These are phyloP conservation scores for Eupsilia transversa DNA, from an alignment of 2,888 invertebrate species.

Conservation along the genomic window DNA sequence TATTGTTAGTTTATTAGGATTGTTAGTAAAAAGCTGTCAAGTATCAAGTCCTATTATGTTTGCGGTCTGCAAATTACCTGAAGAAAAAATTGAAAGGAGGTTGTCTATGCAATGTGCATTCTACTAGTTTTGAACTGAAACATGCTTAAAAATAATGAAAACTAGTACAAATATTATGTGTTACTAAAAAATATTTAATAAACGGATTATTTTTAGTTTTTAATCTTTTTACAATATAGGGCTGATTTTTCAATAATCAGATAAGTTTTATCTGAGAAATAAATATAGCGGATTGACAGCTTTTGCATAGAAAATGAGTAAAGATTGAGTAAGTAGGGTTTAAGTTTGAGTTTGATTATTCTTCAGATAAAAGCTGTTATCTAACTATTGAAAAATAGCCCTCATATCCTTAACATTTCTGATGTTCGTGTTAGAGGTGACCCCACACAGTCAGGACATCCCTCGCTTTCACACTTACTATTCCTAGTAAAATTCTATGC, in stretches of 20 bases:
- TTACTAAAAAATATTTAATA: background rate
- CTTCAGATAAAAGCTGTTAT: background rate
- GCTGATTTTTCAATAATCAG: background rate
- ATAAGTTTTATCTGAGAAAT: background rate
- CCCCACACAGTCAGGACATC: background rate
- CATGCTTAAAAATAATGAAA: background rate
- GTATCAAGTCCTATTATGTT: constrained; percentile 16
- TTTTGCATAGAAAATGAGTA: too few species aligned
- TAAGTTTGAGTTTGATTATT: too few species aligned
- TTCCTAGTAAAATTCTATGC: constrained; percentile 1
- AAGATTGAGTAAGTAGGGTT: too few species aligned
- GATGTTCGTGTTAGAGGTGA: background rate
- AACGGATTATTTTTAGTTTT: background rate
- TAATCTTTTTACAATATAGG: background rate
- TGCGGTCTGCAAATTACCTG: background rate
- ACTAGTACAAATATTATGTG: background rate
- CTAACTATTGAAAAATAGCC: background rate
- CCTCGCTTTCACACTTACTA: background rate
- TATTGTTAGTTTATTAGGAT: constrained; percentile 41
- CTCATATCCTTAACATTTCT: background rate
- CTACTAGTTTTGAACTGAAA: background rate
- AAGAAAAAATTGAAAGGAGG: constrained; percentile 1
- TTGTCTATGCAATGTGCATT: background rate
- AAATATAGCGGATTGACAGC: background rate
- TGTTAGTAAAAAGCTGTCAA: constrained; percentile 27